Evolutionary conservation across 2,888 invertebrate genomes (phyloP).

Genomic region (Candidula unifasciata): DNA sequence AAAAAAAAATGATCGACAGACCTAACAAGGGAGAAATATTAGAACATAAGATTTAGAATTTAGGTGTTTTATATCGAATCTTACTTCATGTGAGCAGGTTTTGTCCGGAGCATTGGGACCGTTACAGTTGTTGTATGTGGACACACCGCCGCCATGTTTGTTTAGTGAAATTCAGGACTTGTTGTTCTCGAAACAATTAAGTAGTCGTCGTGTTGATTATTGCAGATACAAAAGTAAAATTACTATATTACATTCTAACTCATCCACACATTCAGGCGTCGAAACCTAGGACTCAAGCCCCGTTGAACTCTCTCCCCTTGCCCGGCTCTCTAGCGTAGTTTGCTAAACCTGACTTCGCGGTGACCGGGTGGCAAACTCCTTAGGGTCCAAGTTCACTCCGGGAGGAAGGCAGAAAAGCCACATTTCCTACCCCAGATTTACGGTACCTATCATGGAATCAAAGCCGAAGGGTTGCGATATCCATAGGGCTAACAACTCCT

Average conservation of each 20-base stretch:
- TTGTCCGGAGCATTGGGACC: not conserved
- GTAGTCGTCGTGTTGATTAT: not conserved
- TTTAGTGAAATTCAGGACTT: not conserved
- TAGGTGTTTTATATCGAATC: not conserved
- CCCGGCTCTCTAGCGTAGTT: too few species aligned
- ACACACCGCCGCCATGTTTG: not conserved
- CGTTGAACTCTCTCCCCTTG: too few species aligned
- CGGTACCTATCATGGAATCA: too few species aligned
- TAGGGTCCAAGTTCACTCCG: too few species aligned
- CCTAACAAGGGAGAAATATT: not conserved
- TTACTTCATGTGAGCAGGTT: slow-evolving; percentile 27
- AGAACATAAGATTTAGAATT: not conserved
- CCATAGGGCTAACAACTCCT: too few species aligned
- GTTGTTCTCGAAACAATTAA: not conserved
- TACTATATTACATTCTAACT: not conserved
- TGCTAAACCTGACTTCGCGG: too few species aligned
- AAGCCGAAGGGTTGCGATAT: too few species aligned
- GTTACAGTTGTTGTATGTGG: too few species aligned
- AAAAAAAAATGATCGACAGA: not conserved
- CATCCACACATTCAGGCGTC: not conserved
- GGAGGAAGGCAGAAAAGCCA: too few species aligned
- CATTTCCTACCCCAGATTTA: too few species aligned
- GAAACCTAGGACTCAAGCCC: not conserved
- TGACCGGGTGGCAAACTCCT: too few species aligned
- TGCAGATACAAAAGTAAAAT: not conserved